A percentile compares a stretch with the other conserved stretches of the same genome.
Evolutionary conservation across 2,888 invertebrate genomes (phyloP).

Genomic region (Acleris holmiana): DNA sequence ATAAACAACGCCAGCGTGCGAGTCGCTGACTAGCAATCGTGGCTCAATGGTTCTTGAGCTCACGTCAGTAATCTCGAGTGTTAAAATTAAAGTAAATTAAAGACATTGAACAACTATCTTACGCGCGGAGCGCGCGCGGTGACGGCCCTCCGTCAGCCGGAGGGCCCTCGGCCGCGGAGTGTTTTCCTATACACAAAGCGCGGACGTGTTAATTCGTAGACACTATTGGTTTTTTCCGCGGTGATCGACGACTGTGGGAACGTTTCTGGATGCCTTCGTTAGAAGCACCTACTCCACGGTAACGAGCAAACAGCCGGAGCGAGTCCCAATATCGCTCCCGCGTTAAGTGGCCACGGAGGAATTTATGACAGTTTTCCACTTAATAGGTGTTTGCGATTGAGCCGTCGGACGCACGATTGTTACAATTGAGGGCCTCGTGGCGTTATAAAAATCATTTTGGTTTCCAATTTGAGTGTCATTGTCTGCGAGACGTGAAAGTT

Average conservation of each 20-base stretch:
- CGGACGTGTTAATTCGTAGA: slow-evolving; percentile 84
- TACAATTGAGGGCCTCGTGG: slow-evolving; percentile 48
- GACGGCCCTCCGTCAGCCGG: slow-evolving; percentile 77
- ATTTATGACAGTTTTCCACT: slow-evolving; percentile 73
- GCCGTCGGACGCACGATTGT: slow-evolving; percentile 60
- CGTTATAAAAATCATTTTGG: slow-evolving; percentile 77
- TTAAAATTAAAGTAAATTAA: slow-evolving; percentile 78
- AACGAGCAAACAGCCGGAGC: slow-evolving; percentile 80
- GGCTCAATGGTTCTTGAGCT: slow-evolving; percentile 59
- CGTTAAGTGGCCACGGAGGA: slow-evolving; percentile 77
- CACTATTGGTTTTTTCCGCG: slow-evolving; percentile 78
- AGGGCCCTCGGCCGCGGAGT: slow-evolving; percentile 79
- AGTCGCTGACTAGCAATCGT: slow-evolving; percentile 60
- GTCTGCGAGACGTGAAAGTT: slow-evolving; percentile 81
- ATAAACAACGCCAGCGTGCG: slow-evolving; percentile 59
- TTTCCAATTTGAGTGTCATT: slow-evolving; percentile 80
- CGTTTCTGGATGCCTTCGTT: slow-evolving; percentile 79
- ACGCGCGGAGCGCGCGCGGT: slow-evolving; percentile 64
- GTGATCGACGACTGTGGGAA: slow-evolving; percentile 84
- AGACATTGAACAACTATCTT: slow-evolving; percentile 73
- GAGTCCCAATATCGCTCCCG: slow-evolving; percentile 74
- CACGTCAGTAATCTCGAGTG: slow-evolving; percentile 51
- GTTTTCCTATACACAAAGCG: slow-evolving; percentile 81
- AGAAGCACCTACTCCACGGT: slow-evolving; percentile 77
- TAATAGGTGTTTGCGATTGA: slow-evolving; percentile 67